Percentiles rank a stretch among this genome's conserved stretches.
These are phyloP conservation scores for Cosmorhoe ocellata DNA, from an alignment of 2,888 invertebrate genomes.

Conservation along the genomic window DNA sequence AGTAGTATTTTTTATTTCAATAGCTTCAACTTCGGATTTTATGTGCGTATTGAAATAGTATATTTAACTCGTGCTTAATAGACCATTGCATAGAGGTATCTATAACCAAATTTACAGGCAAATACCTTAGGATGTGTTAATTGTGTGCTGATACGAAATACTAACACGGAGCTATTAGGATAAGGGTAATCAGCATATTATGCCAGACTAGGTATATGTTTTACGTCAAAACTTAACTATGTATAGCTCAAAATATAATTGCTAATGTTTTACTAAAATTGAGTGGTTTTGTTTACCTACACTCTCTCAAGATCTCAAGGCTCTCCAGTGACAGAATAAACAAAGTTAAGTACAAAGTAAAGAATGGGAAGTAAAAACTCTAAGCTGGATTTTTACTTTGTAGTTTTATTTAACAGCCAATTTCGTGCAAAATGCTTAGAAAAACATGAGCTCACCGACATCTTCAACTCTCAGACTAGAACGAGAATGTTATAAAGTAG, in stretches of 20 bases:
- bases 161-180: constrained; percentile 39
- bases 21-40: constrained; percentile 4
- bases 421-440: constrained; percentile 18
- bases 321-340: neutral
- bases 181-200: constrained; percentile 38
- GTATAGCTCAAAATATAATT: no score
- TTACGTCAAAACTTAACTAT: no score
- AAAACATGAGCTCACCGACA: constrained; percentile 22
- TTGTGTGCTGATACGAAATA: constrained; percentile 46
- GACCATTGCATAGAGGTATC: constrained; percentile 42
- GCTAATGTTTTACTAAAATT: neutral
- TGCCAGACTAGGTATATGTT: constrained; percentile 6
- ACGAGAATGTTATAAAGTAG: constrained; percentile 30
- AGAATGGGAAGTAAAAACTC: constrained; percentile 9
- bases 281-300: neutral
- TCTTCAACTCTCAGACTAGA: constrained; percentile 23
- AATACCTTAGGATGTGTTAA: constrained; percentile 47
- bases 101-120: constrained; percentile 47
- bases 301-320: neutral
- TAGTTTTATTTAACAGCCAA: constrained; percentile 22
- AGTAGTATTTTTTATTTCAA: no score
- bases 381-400: constrained; percentile 12
- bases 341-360: constrained; percentile 11
- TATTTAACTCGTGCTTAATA: constrained; percentile 43
- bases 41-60: neutral